These are phyloP conservation scores for Amia ocellicauda DNA, from an alignment of 2,113 vertebrate species.

Conservation along the genomic window DNA sequence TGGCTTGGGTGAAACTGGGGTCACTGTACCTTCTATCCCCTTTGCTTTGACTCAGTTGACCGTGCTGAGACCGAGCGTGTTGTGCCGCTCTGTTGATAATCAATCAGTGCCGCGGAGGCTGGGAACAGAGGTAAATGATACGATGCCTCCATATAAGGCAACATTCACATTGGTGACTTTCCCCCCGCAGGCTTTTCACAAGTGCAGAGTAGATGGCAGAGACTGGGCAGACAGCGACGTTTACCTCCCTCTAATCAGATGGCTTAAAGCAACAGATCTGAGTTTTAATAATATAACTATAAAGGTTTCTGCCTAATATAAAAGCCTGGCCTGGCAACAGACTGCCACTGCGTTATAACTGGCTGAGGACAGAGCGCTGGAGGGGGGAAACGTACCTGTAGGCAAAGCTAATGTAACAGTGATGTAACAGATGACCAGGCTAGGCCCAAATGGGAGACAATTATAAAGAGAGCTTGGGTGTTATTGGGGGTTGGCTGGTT, in stretches of 20 bases:
- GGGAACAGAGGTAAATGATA: conserved; percentile 68
- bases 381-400: too few relatives aligned
- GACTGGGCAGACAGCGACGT: not conserved
- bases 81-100: conserved; percentile 58
- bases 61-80: conserved; percentile 57
- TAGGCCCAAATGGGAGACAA: too few relatives aligned
- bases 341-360: too few relatives aligned
- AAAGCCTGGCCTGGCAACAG: too few relatives aligned
- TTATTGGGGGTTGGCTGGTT: too few relatives aligned
- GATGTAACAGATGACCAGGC: too few relatives aligned
- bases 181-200: conserved; percentile 21
- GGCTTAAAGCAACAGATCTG: not conserved
- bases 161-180: conserved; percentile 48
- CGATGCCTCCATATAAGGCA: conserved; percentile 56
- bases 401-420: too few relatives aligned
- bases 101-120: conserved; percentile 45
- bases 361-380: too few relatives aligned
- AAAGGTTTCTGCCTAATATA: too few relatives aligned
- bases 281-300: too few relatives aligned
- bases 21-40: conserved; percentile 3
- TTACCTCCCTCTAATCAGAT: conserved; percentile 2
- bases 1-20: too few relatives aligned
- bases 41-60: conserved; percentile 42
- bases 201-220: conserved; percentile 4
- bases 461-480: too few relatives aligned